Evolutionary conservation across 2,113 vertebrate genomes (phyloP).

Genomic region (Limnothrissa miodon): DNA sequence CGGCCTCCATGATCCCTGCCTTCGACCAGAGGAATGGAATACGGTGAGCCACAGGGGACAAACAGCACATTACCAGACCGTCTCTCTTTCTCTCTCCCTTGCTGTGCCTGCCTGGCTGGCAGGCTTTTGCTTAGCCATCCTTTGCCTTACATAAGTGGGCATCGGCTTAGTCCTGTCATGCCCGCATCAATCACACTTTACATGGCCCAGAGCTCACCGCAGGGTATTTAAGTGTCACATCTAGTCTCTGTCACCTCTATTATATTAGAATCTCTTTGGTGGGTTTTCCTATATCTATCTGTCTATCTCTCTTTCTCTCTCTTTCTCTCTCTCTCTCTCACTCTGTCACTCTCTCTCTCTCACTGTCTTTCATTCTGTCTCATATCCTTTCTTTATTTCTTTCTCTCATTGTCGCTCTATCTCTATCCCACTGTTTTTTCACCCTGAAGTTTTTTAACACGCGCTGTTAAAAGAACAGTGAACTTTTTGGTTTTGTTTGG

Average conservation of each 20-base stretch:
- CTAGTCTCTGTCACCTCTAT: background rate
- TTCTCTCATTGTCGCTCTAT: background rate
- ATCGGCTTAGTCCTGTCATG: background rate
- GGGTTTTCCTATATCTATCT: background rate
- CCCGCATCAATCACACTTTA: background rate
- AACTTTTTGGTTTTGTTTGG: background rate
- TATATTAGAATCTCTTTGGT: background rate
- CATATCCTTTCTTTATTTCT: background rate
- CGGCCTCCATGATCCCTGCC: slow-evolving; percentile 98
- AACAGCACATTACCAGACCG: background rate
- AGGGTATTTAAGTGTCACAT: slow-evolving; percentile 14
- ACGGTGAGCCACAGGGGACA: slow-evolving; percentile 74
- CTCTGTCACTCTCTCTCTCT: background rate
- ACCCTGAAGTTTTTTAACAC: background rate
- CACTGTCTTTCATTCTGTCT: background rate
- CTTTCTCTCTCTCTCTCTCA: background rate
- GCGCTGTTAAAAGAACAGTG: background rate
- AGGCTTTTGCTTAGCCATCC: background rate
- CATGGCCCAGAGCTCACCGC: background rate
- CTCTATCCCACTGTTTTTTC: background rate
- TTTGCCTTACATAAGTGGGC: background rate
- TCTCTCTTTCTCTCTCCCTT: background rate
- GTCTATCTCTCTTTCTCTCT: background rate
- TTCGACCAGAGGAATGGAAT: slow-evolving; percentile 99
- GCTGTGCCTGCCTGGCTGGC: background rate